Evolutionary conservation across 1,140 invertebrate species (phyloP), one percentile per base, ranked within the genome.

Genomic region (Cylas formicarius): DNA sequence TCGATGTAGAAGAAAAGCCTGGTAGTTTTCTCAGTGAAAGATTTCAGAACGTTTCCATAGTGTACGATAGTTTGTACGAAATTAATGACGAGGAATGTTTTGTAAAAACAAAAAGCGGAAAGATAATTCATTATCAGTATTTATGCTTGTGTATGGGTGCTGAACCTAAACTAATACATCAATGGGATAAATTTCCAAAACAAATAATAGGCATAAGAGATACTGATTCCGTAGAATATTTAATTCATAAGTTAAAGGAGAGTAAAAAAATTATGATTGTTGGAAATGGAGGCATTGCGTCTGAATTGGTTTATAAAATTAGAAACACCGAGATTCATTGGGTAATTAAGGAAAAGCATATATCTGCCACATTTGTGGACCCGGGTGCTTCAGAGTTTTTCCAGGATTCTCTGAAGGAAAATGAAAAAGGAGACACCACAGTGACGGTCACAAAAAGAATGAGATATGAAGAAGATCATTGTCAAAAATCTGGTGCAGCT

Each of bases 261-360:
- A 76, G 88, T 0, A 76, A 71, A 51, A 78, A 75, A 70, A 75
- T 97, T 52, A 60, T 89, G 0, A 75, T 99, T 32, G 74, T 97
- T 31, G 95, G 95, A 16, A 99, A 99, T 75, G 95, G 95, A 22
- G 95, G 95, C 5, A 98, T 99, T 57, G 94, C 95, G 16, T 95
- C 90, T 37, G 95, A 99, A 74, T 70, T 98, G 52, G 84, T 92
- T 44, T 81, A 94, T 66, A 88, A 94, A 62, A 76, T 95, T 11
- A 71, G 79, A 63, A 80, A 82, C 14, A 76, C 92, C 37, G 79
- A 94, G 58, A 80, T 97, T 17, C 70, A 94, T 21, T 99, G 96
- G 96, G 78, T 86, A 1, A 83, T 99, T 8, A 93, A 90, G 66
- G 90, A 98, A 72, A 76, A 82, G 52, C 87, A 90, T 49, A 92